Conservation (phyloP, 30 jellyfish, hydroid and myxozoan species). For the Hydra vulgaris region DNA sequence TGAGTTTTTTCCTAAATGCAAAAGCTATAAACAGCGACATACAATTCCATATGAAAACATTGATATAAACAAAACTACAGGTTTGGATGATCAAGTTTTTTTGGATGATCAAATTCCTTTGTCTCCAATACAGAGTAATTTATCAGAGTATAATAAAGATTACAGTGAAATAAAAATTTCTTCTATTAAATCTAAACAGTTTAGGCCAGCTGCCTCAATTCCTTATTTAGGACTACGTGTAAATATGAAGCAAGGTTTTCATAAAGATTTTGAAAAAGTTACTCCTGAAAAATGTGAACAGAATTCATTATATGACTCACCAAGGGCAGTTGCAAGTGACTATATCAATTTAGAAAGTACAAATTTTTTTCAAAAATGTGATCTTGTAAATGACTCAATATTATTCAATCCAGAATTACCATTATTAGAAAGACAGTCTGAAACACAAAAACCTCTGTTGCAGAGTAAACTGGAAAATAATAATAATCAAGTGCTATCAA, state of each 20-base stretch:
- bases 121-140: neutral
- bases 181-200: neutral
- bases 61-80: neutral
- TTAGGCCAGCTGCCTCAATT: neutral
- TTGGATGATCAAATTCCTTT: too few relatives aligned
- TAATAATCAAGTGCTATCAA: too few relatives aligned
- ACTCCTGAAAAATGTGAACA: neutral
- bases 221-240: neutral
- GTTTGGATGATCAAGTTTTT: too few relatives aligned
- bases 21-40: neutral
- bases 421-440: too few relatives aligned
- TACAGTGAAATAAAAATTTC: neutral
- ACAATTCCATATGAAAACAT: neutral
- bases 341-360: too few relatives aligned
- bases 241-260: neutral
- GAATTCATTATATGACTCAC: neutral
- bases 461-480: too few relatives aligned
- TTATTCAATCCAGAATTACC: too few relatives aligned
- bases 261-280: neutral
- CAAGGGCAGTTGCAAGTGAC: neutral
- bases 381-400: too few relatives aligned
- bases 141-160: neutral
- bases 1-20: neutral
- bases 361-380: too few relatives aligned
- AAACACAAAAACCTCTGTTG: too few relatives aligned